phyloP scores from a whole-genome alignment of 2,797 vertebrate genomes.

The Galaxias olidus region DNA sequence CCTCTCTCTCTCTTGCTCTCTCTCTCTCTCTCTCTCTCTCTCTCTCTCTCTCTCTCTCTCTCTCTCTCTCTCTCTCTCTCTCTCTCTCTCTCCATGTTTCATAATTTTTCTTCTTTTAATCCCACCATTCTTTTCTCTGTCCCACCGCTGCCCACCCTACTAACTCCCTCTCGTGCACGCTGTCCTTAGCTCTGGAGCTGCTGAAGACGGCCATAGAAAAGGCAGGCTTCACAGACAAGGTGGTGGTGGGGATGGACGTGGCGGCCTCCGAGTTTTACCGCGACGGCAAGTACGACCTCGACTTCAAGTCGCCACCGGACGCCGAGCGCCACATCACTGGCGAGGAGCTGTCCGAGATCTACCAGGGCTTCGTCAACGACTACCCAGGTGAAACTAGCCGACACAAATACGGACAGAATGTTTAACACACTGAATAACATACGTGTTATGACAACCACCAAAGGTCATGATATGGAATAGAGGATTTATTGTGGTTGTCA shows the following conservation, averaged over 20 bases:
- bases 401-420: too few species aligned
- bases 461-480: too few species aligned
- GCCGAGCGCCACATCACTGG: conserved; percentile 83
- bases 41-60: neutral
- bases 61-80: neutral
- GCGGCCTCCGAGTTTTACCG: conserved; percentile 92
- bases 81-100: too few species aligned
- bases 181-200: conserved; percentile 83
- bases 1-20: neutral
- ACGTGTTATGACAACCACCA: too few species aligned
- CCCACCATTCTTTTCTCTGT: neutral
- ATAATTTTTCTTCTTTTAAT: too few species aligned
- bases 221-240: conserved; percentile 91
- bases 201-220: conserved; percentile 93
- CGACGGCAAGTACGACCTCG: conserved; percentile 90
- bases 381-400: conserved; percentile 81
- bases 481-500: too few species aligned
- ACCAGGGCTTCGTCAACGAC: conserved; percentile 90
- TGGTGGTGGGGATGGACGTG: conserved; percentile 94
- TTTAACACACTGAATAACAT: too few species aligned
- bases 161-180: neutral
- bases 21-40: neutral
- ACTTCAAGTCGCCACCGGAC: conserved; percentile 91
- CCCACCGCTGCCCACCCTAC: neutral
- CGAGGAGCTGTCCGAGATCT: conserved; percentile 89